Percentiles rank a stretch among this genome's conserved stretches.
These are phyloP conservation scores for Tonatia bakeri DNA, from an alignment of 2,113 vertebrate species.

Conservation along the genomic window DNA sequence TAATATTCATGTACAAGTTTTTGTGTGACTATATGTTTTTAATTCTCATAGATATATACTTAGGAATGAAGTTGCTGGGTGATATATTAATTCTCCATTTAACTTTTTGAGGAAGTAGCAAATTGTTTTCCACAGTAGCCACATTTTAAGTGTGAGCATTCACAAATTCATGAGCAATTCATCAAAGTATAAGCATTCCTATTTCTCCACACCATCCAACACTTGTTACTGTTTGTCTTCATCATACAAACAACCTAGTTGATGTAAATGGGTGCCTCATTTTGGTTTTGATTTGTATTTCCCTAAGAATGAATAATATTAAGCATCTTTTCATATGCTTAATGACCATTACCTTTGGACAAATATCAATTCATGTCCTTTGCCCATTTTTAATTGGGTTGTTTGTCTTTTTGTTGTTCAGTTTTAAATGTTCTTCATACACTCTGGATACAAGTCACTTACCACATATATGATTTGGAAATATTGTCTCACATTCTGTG, in stretches of 20 bases:
- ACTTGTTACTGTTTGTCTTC: background rate
- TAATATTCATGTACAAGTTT: background rate
- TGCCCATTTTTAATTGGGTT: background rate
- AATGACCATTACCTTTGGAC: background rate
- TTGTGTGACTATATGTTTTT: constrained; percentile 4
- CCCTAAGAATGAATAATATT: background rate
- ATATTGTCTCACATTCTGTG: background rate
- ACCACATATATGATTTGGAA: background rate
- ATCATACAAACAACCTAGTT: background rate
- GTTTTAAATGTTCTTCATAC: background rate
- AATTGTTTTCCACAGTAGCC: background rate
- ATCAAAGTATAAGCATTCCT: background rate
- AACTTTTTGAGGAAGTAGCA: background rate
- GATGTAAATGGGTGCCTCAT: background rate
- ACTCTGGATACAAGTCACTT: background rate
- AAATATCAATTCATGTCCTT: background rate
- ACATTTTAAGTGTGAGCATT: background rate
- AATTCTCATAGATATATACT: background rate
- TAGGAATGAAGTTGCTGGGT: background rate
- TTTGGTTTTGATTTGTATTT: background rate
- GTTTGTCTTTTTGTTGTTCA: background rate
- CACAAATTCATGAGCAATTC: background rate
- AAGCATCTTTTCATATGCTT: background rate
- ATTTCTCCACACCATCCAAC: background rate
- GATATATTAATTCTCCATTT: background rate